Percentiles rank a stretch among this genome's conserved stretches.
Evolutionary conservation across 2,888 invertebrate genomes (phyloP).

Genomic region (Ectemnius cavifrons): DNA sequence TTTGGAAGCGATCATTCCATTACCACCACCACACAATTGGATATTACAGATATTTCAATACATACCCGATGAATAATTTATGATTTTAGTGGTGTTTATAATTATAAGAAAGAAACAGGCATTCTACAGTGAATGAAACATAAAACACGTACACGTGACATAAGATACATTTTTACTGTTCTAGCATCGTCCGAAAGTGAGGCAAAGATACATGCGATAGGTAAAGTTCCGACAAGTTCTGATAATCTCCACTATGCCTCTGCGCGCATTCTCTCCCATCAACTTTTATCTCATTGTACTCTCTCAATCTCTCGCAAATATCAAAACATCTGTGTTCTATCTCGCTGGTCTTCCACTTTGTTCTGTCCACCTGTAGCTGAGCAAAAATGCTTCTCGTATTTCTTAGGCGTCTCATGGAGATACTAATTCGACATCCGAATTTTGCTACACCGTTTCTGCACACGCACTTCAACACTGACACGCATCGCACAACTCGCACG

Average conservation of each 20-base stretch:
- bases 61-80: too few species aligned
- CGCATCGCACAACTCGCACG: neutral
- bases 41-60: too few species aligned
- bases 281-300: slow-evolving; percentile 48
- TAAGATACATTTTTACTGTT: slow-evolving; percentile 75
- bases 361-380: slow-evolving; percentile 25
- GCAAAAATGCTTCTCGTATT: neutral
- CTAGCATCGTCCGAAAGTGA: slow-evolving; percentile 76
- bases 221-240: slow-evolving; percentile 69
- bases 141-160: slow-evolving; percentile 30
- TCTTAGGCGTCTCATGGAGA: slow-evolving; percentile 1
- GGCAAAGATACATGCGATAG: slow-evolving; percentile 77
- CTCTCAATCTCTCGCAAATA: slow-evolving; percentile 14
- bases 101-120: too few species aligned
- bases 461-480: slow-evolving; percentile 19
- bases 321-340: slow-evolving; percentile 6
- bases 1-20: too few species aligned
- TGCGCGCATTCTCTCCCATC: slow-evolving; percentile 22
- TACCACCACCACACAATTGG: too few species aligned
- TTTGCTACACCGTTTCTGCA: neutral
- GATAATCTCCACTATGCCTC: too few species aligned
- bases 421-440: neutral
- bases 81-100: too few species aligned
- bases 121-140: too few species aligned
- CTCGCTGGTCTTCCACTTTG: slow-evolving; percentile 32